These are phyloP conservation scores for Parauchenoglanis punctatus DNA, from an alignment of 2,797 vertebrate genomes.

Conservation along the genomic window DNA sequence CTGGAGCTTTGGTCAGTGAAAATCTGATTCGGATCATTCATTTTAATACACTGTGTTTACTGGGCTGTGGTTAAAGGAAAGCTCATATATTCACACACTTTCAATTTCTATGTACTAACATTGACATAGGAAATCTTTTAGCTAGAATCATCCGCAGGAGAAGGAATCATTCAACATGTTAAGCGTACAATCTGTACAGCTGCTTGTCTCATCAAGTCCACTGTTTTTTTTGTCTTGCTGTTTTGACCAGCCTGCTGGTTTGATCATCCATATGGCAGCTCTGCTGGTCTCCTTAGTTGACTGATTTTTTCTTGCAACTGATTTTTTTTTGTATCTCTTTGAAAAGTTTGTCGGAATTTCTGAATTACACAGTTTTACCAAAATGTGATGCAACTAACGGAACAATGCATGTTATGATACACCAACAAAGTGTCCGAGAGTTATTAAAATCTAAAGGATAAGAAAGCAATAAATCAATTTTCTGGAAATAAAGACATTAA, in stretches of 20 bases:
- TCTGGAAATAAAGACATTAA: background rate
- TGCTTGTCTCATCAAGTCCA: background rate
- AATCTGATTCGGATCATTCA: background rate
- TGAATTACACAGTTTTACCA: background rate
- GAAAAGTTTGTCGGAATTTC: background rate
- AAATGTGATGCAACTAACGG: background rate
- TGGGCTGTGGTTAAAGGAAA: background rate
- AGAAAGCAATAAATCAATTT: background rate
- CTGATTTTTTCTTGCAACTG: background rate
- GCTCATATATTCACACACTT: background rate
- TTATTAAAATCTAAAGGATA: background rate
- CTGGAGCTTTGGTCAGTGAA: constrained; percentile 11
- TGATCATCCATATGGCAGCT: background rate
- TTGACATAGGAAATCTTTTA: background rate
- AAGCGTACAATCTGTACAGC: background rate
- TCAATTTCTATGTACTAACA: background rate
- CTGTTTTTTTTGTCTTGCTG: background rate
- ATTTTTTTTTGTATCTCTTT: background rate
- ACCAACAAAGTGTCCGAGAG: background rate
- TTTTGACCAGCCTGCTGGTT: background rate
- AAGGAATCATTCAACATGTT: background rate
- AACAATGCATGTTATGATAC: background rate
- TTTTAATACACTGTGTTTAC: constrained; percentile 13
- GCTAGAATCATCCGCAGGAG: background rate
- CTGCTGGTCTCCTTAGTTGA: background rate